A percentile compares a stretch with the other conserved stretches of the same genome.
These are phyloP conservation scores for Holocentrus rufus DNA, from an alignment of 2,797 vertebrate genomes.

Conservation along the genomic window DNA sequence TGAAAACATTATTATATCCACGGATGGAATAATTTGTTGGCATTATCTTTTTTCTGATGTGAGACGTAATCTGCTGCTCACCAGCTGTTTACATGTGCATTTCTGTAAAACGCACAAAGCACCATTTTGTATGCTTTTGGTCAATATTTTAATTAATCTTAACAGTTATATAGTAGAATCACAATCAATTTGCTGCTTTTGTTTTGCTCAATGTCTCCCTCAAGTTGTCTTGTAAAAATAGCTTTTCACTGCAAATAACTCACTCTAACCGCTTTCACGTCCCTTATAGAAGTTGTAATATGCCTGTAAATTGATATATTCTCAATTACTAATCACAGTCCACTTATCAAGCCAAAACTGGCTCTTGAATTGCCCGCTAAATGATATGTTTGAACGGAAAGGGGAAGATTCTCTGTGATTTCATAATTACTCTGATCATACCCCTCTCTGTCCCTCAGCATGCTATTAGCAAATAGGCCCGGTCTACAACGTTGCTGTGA, in stretches of 20 bases:
- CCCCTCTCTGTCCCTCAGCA: constrained; percentile 68
- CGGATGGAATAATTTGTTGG: background rate
- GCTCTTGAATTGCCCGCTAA: constrained; percentile 66
- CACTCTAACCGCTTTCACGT: constrained; percentile 4
- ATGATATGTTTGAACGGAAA: constrained; percentile 77
- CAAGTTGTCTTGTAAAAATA: background rate
- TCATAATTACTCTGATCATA: constrained; percentile 77
- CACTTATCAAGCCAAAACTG: constrained; percentile 45
- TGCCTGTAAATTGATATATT: constrained; percentile 34
- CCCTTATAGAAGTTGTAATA: constrained; percentile 22
- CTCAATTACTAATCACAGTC: constrained; percentile 41
- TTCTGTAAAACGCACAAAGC: background rate
- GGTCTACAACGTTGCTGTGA: constrained; percentile 51
- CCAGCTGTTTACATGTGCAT: background rate
- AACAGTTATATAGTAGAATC: background rate
- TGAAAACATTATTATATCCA: background rate
- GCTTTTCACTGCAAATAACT: background rate
- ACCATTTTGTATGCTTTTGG: background rate
- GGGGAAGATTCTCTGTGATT: constrained; percentile 75
- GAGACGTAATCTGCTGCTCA: background rate
- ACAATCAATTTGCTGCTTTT: background rate
- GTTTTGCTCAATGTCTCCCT: background rate
- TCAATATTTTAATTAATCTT: background rate
- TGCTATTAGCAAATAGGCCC: constrained; percentile 69
- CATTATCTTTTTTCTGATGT: background rate